These are phyloP conservation scores for Thalpophila matura DNA, from an alignment of 2,888 invertebrate genomes.

Conservation along the genomic window DNA sequence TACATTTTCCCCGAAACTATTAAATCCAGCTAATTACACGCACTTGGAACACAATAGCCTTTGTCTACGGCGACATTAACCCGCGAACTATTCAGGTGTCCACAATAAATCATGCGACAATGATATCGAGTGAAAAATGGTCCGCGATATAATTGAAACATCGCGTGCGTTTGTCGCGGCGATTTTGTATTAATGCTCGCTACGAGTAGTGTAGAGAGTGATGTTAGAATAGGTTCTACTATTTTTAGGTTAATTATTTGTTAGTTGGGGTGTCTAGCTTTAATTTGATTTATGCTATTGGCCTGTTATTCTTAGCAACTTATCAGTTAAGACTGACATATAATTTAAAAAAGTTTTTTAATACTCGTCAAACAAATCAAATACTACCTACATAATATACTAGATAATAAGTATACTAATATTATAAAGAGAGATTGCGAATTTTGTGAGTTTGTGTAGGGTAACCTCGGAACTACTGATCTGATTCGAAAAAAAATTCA, in stretches of 20 bases:
- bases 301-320: no score
- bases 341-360: no score
- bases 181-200: slow-evolving; percentile 25
- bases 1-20: not conserved
- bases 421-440: no score
- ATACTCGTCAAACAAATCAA: no score
- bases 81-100: slow-evolving; percentile 53
- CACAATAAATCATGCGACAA: slow-evolving; percentile 60
- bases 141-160: slow-evolving; percentile 64
- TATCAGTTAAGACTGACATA: no score
- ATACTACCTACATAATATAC: no score
- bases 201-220: slow-evolving; percentile 5
- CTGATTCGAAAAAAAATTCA: no score
- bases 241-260: slow-evolving; percentile 13
- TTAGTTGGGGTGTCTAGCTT: not conserved
- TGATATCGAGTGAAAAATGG: slow-evolving; percentile 67
- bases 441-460: no score
- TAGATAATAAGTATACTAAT: no score
- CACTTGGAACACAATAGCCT: slow-evolving; percentile 21
- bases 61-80: slow-evolving; percentile 45
- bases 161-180: slow-evolving; percentile 58
- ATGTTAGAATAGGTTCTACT: slow-evolving; percentile 13
- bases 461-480: no score
- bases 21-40: slow-evolving; percentile 20
- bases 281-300: no score